Evolutionary conservation across 2,113 vertebrate species (phyloP), one percentile per base, ranked within the genome.

Genomic region (Brachyhypopomus occidentalis): DNA sequence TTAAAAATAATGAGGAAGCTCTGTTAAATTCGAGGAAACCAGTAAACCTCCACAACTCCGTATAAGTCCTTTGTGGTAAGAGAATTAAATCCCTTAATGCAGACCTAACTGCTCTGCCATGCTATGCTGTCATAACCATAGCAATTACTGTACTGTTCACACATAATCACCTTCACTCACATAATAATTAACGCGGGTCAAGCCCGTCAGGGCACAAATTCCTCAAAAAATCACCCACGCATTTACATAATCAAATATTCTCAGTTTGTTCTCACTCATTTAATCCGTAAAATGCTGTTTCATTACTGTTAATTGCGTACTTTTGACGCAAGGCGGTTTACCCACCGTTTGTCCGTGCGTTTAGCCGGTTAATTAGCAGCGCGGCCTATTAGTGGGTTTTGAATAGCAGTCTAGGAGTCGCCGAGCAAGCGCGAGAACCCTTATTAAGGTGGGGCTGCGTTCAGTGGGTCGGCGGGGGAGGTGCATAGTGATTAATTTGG

Each of bases 401-500:
- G 56, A 69, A 77, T 60, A 30, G 52, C 66, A 41, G 75, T 63
- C 12, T 59, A 70, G 55, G 17, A 81, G 41, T 45, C 41, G 41
- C 41, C 38, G 41, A 45, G 17, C 73, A 30, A 83, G 79, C 66
- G 73, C 30, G 77, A 83, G 30, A 55, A 74, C 41, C 72, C 55
- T 81, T 66, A 67, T 86, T 86, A 85, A 80, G 78, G 78, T 82
- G 75, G 66, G 34, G 63, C 60, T 38, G 66, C 71, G 77, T 80
- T 69, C 72, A 74, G 83, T 70, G 79, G 75, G 52, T 73, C 79
- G 70, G 79, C 52, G 76, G 86, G 81, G 83, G 79, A 48, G 81
- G 59, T 63, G 38, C 79, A 67, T 27, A 48, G 70, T 87, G 86
- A 88, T 89, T 87, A 80, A 88, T 89, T 85, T 84, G 86, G 84